These are phyloP conservation scores for Leptopterna dolabrata DNA, from an alignment of 2,888 invertebrate genomes.

Conservation along the genomic window DNA sequence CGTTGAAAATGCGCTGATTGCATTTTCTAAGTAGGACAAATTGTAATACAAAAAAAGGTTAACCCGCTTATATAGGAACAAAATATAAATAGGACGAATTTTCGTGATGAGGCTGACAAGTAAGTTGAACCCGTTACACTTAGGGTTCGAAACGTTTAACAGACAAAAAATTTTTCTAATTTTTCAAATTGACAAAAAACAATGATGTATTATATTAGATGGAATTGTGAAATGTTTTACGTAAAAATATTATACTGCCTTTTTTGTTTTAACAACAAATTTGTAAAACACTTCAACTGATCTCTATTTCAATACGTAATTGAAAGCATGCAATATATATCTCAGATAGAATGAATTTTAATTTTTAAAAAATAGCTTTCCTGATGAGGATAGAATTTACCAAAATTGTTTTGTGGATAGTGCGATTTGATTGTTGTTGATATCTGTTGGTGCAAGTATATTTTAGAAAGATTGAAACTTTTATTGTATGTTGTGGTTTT, in stretches of 20 bases:
- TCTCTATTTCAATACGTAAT: constrained; percentile 58
- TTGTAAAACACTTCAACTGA: constrained; percentile 56
- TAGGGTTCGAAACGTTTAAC: constrained; percentile 35
- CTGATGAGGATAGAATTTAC: constrained; percentile 40
- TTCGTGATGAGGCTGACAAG: constrained; percentile 52
- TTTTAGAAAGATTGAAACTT: too few relatives aligned
- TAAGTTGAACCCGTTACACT: constrained; percentile 10
- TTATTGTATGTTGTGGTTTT: too few relatives aligned
- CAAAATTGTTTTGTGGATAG: neutral
- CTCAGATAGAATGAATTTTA: constrained; percentile 26
- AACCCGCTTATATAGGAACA: constrained; percentile 49
- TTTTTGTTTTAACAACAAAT: constrained; percentile 43
- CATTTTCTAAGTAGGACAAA: constrained; percentile 50
- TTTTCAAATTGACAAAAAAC: constrained; percentile 56
- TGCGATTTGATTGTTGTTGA: too few relatives aligned
- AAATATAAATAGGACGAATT: constrained; percentile 49
- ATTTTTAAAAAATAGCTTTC: constrained; percentile 53
- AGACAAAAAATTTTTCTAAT: constrained; percentile 57
- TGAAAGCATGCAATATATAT: constrained; percentile 46
- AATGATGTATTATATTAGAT: constrained; percentile 51
- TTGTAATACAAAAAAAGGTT: constrained; percentile 31
- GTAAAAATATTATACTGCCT: constrained; percentile 52
- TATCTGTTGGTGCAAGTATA: too few relatives aligned
- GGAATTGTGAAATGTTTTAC: constrained; percentile 54
- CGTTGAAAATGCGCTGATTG: constrained; percentile 6